Base-by-base conservation (phyloP, 2,113 vertebrate genomes). In the Bujurquina vittata region DNA sequence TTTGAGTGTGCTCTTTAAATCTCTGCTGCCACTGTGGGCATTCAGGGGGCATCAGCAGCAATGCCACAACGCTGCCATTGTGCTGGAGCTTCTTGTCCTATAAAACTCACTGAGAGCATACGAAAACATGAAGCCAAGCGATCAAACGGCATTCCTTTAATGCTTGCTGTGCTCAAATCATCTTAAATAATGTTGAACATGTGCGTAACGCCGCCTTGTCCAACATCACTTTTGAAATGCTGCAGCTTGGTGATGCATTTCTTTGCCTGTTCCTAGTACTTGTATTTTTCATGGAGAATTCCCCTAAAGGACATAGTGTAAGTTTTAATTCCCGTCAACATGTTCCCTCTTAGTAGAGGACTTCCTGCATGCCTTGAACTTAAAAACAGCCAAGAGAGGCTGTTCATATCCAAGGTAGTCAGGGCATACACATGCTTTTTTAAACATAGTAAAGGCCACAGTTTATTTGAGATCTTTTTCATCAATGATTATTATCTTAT, bases 1-100 rank as follows among this genome's bases (percentile, higher is more conserved):
- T 94, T 93, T 93, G 92, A 94, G 92, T 85, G 79, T n/a, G 33
- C 90, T 87, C 81, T 90, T 86, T 93, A 91, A 91, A 92, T 86
- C 88, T 89, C 85, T 58, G 23, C 88, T 80, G 90, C 88, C 84
- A 89, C 87, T 88, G 84, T 89, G 91, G 86, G 86, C 81, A 92
- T 93, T 92, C 91, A 89, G 87, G 80, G 87, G 88, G 91, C 85
- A 88, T 88, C 87, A 80, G 88, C 87, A 65, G 73, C 80, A 18
- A 77, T 63, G 73, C 80, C 91, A 92, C 90, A 91, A 88, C 89
- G 73, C 85, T 52, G 1, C 72, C 79, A 90, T 90, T 90, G 91
- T 90, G 84, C 79, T 1, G 7, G 37, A 80, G 81, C 79, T 63
- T 79, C 83, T 73, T 40, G 67, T 46, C 43, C 31, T 56, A 85